Conservation (phyloP, 2,888 invertebrate species). For the Ceramica pisi region DNA sequence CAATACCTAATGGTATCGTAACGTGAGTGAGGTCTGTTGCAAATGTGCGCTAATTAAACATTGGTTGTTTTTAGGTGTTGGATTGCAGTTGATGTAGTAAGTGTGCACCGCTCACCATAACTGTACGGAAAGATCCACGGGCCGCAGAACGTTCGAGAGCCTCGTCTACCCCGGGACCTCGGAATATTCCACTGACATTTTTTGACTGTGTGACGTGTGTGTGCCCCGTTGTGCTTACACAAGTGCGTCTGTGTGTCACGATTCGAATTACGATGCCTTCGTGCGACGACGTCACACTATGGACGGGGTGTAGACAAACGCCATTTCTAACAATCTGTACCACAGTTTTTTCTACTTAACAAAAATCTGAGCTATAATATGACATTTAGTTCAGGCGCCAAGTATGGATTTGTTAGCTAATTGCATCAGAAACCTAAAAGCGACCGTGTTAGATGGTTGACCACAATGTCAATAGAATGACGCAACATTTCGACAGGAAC, state of each 20-base stretch:
- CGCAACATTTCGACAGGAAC: conserved; percentile 44
- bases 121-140: conserved; percentile 56
- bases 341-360: background rate
- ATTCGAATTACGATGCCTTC: conserved; percentile 42
- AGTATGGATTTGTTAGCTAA: conserved; percentile 11
- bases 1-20: conserved; percentile 36
- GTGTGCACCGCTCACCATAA: conserved; percentile 36
- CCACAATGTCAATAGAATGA: conserved; percentile 21
- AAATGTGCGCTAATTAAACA: conserved; percentile 33
- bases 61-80: conserved; percentile 29
- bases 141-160: conserved; percentile 81
- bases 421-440: conserved; percentile 1
- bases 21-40: conserved; percentile 53
- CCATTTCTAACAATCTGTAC: conserved; percentile 11
- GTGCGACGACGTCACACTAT: conserved; percentile 17
- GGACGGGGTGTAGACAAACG: background rate
- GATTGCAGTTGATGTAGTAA: conserved; percentile 34
- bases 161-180: conserved; percentile 68
- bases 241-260: conserved; percentile 66
- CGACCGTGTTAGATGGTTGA: background rate
- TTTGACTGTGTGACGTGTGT: conserved; percentile 74
- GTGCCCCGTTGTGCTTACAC: conserved; percentile 66
- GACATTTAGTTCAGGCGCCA: background rate
- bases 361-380: background rate
- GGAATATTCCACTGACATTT: conserved; percentile 86